Base-by-base conservation (phyloP, 1,140 invertebrate species). In the Drosophila elegans region DNA sequence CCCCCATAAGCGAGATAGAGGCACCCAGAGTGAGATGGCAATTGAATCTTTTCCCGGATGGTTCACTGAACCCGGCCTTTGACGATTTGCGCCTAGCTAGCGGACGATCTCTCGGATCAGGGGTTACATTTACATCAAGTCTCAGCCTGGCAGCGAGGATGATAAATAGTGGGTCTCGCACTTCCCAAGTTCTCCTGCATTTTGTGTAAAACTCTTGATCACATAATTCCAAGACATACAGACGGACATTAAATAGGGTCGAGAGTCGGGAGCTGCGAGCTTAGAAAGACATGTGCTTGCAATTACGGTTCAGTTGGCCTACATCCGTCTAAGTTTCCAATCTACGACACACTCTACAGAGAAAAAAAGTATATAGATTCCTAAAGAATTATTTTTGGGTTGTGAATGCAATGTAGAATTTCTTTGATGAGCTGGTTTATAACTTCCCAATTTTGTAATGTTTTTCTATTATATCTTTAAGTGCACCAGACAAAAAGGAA, bases 51-150 rank as follows among this genome's bases (percentile, higher is more conserved):
- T 79, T 64, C 41, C 25, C 57, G 56, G 46, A 41, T 5, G 64
- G 84, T 89, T 89, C 84, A 63, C 66, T 88, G 84, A 88, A 89
- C 84, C 88, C 79, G 53, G 57, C 63, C 63, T 64, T 72, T 74
- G 67, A 77, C 80, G 80, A 83, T 71, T 84, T 77, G 80, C 76
- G 80, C 80, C 81, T 66, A 79, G 80, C 61, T 76, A 63, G 52
- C 75, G 73, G 72, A 66, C 67, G 36, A 54, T 59, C 57, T 62
- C 48, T 38, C 59, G 77, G 84, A 86, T 89, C 82, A 89, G 74
- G 82, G 53, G 52, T 52, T 78, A 78, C 62, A 72, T 42, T 75
- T 78, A 72, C 68, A 68, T 82, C 66, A 54, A 73, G 61, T 10
- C 78, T 60, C 25, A 32, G 55, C 32, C 55, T 39, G 29, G 25